These are phyloP conservation scores for Anniella stebbinsi DNA, from an alignment of 2,797 vertebrate species.

Conservation along the genomic window DNA sequence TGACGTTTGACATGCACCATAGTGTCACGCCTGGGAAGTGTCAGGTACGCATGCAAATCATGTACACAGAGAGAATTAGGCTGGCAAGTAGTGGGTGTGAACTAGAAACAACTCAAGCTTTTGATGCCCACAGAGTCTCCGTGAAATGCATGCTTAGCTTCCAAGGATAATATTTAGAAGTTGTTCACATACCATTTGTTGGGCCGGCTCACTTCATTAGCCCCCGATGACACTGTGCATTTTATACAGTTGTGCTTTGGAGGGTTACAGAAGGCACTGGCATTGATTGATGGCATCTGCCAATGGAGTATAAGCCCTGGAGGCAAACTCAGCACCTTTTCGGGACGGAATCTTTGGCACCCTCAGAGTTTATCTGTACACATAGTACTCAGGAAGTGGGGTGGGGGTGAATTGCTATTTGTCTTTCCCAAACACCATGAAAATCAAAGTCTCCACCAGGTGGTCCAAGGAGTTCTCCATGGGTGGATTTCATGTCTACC, in stretches of 20 bases:
- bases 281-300: conserved; percentile 49
- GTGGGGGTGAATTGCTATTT: neutral
- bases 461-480: neutral
- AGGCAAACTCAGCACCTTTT: conserved; percentile 39
- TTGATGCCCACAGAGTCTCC: neutral
- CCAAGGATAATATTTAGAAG: conserved; percentile 56
- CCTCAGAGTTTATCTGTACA: neutral
- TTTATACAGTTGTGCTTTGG: neutral
- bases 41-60: rapidly evolving
- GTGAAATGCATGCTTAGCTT: neutral
- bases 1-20: neutral
- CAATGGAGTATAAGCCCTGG: neutral
- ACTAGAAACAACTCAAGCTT: neutral
- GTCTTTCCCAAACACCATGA: neutral
- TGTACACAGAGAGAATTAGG: rapidly evolving
- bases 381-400: neutral
- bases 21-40: neutral
- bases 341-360: neutral
- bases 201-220: conserved; percentile 22
- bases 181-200: neutral
- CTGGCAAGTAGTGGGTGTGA: conserved; percentile 26
- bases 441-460: neutral
- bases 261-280: neutral
- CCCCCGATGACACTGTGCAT: neutral
- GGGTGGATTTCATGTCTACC: neutral